Evolutionary conservation across 2,888 invertebrate species (phyloP).

Genomic region (Hymenopus coronatus): DNA sequence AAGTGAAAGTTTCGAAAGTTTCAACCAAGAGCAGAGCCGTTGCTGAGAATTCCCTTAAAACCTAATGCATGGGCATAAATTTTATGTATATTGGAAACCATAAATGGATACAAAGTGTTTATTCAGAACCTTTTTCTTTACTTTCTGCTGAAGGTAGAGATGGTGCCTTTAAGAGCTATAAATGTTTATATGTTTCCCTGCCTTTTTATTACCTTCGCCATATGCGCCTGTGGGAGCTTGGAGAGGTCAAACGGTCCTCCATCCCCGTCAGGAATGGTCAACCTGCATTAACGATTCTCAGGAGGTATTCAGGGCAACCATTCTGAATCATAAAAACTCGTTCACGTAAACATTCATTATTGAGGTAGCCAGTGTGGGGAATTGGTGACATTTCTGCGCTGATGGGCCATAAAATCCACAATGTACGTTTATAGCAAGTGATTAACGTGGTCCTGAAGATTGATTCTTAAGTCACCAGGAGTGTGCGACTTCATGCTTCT

Average conservation of each 20-base stretch:
- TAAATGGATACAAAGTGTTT: not conserved
- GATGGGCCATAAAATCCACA: too few species aligned
- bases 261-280: not conserved
- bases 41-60: not conserved
- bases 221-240: not conserved
- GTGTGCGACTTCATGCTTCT: too few species aligned
- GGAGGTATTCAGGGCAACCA: not conserved
- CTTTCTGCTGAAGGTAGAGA: not conserved
- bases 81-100: not conserved
- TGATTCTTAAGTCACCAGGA: too few species aligned
- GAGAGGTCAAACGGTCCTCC: not conserved
- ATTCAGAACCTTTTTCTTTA: not conserved
- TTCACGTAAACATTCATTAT: too few species aligned
- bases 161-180: not conserved
- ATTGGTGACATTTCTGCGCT: too few species aligned
- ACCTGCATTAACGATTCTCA: not conserved
- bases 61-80: not conserved
- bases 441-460: too few species aligned
- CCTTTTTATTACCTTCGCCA: not conserved
- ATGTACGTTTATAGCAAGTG: too few species aligned
- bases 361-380: too few species aligned
- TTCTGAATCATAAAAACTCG: not conserved
- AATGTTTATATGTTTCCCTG: not conserved
- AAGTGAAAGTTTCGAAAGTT: not conserved
- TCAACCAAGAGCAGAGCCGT: not conserved